Percentiles rank a stretch among this genome's conserved stretches.
Evolutionary conservation across 2,113 vertebrate species (phyloP).

Genomic region (Ornithorhynchus anatinus): DNA sequence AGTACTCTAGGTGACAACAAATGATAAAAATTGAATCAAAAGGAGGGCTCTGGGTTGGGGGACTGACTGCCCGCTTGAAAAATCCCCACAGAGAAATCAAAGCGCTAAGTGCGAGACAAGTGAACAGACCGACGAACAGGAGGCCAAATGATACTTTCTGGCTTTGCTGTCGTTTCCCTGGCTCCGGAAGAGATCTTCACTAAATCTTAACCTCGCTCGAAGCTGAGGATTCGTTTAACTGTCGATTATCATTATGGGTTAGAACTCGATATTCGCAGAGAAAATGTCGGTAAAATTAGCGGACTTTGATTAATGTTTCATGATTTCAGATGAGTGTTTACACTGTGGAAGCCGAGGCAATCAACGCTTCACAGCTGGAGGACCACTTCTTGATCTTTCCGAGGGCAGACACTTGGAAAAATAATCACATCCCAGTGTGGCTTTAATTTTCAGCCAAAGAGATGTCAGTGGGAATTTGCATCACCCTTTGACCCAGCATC

Average conservation of each 20-base stretch:
- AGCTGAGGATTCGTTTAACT: background rate
- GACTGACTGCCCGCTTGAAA: background rate
- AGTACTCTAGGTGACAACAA: too few species aligned
- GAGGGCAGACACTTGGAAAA: background rate
- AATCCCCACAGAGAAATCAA: too few species aligned
- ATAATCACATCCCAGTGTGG: background rate
- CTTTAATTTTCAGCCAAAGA: too few species aligned
- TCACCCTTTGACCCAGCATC: too few species aligned
- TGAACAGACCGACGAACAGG: background rate
- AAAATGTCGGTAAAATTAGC: constrained; percentile 13
- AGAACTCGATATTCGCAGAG: constrained; percentile 10
- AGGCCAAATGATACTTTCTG: background rate
- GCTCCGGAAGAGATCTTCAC: background rate
- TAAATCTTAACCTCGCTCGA: background rate
- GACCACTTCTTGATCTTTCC: background rate
- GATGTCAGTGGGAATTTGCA: too few species aligned
- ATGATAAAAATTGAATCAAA: background rate
- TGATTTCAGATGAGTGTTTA: constrained; percentile 10
- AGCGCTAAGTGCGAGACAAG: background rate
- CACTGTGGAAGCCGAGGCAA: background rate
- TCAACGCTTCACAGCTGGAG: background rate
- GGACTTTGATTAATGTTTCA: background rate
- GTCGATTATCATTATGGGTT: background rate
- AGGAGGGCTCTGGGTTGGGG: background rate
- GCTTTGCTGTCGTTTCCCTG: background rate